A percentile compares a stretch with the other conserved stretches of the same genome.
Evolutionary conservation across 2,888 invertebrate species (phyloP).

Genomic region (Drosophila rubida): DNA sequence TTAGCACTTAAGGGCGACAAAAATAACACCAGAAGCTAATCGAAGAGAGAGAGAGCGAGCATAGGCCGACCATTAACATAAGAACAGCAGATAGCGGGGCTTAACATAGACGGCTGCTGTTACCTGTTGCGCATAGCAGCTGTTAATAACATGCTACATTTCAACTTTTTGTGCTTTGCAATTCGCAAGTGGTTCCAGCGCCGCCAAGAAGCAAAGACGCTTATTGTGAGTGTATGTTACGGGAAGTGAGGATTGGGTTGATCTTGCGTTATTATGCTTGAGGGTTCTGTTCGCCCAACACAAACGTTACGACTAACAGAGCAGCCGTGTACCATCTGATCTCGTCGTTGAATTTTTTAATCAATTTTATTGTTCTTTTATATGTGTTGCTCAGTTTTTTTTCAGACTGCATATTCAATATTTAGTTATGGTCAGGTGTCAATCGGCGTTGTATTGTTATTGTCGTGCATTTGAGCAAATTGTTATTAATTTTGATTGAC

Average conservation of each 20-base stretch:
- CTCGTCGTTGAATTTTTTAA: constrained; percentile 54
- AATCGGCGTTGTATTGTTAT: constrained; percentile 12
- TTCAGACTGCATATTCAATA: constrained; percentile 1
- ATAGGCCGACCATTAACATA: constrained; percentile 6
- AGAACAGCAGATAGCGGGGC: neutral
- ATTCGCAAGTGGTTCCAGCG: constrained; percentile 63
- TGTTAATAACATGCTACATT: neutral
- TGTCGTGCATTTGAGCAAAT: constrained; percentile 28
- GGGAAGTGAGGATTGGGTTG: constrained; percentile 81
- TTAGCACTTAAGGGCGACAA: constrained; percentile 27
- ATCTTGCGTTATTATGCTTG: constrained; percentile 71
- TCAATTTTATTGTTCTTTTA: neutral
- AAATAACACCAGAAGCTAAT: constrained; percentile 15
- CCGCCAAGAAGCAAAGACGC: neutral
- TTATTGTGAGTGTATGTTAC: rapidly evolving
- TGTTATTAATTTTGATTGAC: constrained; percentile 61
- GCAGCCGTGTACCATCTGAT: constrained; percentile 81
- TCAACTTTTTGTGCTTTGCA: constrained; percentile 1
- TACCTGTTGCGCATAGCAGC: neutral
- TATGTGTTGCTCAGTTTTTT: neutral
- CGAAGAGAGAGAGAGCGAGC: neutral
- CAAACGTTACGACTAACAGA: constrained; percentile 76
- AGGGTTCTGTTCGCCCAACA: constrained; percentile 78
- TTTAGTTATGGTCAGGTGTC: constrained; percentile 18
- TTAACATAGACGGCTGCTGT: constrained; percentile 10